These are phyloP conservation scores for Tribolium madens DNA, from an alignment of 1,140 invertebrate genomes.

Conservation along the genomic window DNA sequence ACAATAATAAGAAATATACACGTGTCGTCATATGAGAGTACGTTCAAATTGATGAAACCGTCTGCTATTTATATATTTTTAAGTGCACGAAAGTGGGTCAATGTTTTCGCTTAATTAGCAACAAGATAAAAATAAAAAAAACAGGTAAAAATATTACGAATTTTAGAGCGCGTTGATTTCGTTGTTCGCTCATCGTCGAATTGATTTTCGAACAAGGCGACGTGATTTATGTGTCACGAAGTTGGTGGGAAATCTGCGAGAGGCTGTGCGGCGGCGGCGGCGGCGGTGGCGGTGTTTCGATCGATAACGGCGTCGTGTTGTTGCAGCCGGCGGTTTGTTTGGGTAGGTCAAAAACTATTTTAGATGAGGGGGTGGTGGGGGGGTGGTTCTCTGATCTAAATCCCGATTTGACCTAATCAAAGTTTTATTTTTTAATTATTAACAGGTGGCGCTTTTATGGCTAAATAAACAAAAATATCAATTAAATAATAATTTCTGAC, in stretches of 20 bases:
- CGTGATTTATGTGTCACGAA: conserved; percentile 45
- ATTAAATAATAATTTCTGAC: too few species aligned
- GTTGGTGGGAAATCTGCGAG: conserved; percentile 44
- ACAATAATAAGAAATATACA: too few species aligned
- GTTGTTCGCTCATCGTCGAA: background rate
- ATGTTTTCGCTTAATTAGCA: conserved; percentile 32
- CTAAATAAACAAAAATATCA: too few species aligned
- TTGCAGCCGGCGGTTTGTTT: conserved; percentile 44
- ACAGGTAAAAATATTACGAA: too few species aligned
- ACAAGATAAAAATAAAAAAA: conserved; percentile 15
- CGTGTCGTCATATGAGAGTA: too few species aligned
- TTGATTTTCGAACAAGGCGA: conserved; percentile 43
- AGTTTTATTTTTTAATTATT: conserved; percentile 14
- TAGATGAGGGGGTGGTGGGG: background rate
- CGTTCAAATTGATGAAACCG: too few species aligned
- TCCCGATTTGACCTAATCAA: background rate
- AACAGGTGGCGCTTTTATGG: conserved; percentile 4
- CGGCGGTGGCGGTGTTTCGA: background rate
- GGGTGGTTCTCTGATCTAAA: conserved; percentile 2
- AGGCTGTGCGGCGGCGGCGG: conserved; percentile 36
- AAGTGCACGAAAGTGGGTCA: conserved; percentile 5
- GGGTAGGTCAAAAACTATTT: conserved; percentile 46
- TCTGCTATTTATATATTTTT: conserved; percentile 25
- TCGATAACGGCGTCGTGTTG: conserved; percentile 40
- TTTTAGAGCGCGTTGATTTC: too few species aligned